Evolutionary conservation across 2,888 invertebrate species (phyloP).

Genomic region (Mongoloraphidia duomilia): DNA sequence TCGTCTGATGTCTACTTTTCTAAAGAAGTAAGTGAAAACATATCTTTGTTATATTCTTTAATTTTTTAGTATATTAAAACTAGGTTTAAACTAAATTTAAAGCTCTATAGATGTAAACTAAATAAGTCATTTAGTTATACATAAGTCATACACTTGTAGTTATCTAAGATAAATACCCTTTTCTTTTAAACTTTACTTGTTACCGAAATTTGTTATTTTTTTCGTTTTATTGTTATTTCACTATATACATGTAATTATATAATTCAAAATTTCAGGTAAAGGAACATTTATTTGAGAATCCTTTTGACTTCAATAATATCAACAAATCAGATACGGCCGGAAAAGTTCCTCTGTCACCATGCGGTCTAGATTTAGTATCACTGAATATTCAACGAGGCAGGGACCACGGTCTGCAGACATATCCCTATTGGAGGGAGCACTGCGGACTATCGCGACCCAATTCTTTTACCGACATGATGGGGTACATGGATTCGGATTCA

Average conservation of each 20-base stretch:
- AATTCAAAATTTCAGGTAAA: constrained; percentile 39
- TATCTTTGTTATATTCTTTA: background rate
- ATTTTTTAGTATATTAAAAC: too few species aligned
- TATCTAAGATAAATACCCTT: too few species aligned
- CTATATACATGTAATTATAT: background rate
- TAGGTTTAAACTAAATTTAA: too few species aligned
- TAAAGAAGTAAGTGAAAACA: constrained; percentile 34
- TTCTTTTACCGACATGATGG: constrained; percentile 48
- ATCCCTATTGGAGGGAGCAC: constrained; percentile 58
- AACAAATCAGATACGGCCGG: constrained; percentile 6
- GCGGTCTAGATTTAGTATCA: constrained; percentile 73
- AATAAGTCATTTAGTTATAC: too few species aligned
- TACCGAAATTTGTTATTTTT: too few species aligned
- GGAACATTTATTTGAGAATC: constrained; percentile 46
- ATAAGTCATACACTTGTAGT: too few species aligned
- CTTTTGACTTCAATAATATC: constrained; percentile 20
- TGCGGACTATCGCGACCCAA: constrained; percentile 51
- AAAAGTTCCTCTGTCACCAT: constrained; percentile 27
- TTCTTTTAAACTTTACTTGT: too few species aligned
- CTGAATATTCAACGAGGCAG: constrained; percentile 79
- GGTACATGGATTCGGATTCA: constrained; percentile 49
- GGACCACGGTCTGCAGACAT: constrained; percentile 74
- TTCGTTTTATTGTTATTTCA: too few species aligned
- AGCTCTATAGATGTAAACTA: too few species aligned
- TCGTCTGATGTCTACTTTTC: constrained; percentile 46